Evolutionary conservation across 2,888 invertebrate genomes (phyloP), one percentile per base, ranked within the genome.

Genomic region (Drepanosiphum platanoidis): DNA sequence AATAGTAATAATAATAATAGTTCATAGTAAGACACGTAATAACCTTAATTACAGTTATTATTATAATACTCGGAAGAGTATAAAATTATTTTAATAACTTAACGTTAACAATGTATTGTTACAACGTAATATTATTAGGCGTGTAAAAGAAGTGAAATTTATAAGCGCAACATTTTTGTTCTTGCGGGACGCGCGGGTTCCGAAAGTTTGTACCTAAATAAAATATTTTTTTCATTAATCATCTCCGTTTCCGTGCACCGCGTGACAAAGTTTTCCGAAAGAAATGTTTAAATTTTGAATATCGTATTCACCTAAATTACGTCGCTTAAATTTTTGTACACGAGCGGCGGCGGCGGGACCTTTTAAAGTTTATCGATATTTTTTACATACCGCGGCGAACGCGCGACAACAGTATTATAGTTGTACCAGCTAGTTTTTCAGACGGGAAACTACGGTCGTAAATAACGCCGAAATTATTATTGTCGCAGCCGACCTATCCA

Each of bases 401-500:
- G 8, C n/a, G 8, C 9, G 27, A 61, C 34, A 34, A 34, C 32
- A 68, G 30, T 34, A 34, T 68, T 68, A 68, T 18, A 30, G 68
- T 68, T 68, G 68, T 32, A 27, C n/a, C n/a, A 27, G n/a, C 11
- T 70, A 22, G 13, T 61, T 77, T 72, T 77, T 61, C 36, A 61
- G 3, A 36, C 46, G 18, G 68, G 32, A 66, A 66, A 66, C 79
- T 66, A 79, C 13, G 32, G 66, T 42, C 66, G 66, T 79, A 79
- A 66, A 79, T 79, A 66, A 66, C 18, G 27, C 18, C 27, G 27
- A 58, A 61, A 61, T 32, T n/a, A 74, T 52, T 52, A 74, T 75
- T 75, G 34, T 72, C 22, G 30, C n/a, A 78, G 22, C 39, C 42
- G 1, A 66, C 78, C 39, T 78, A 78, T 78, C 64, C 71, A 42